phyloP scores from a whole-genome alignment of 2,113 vertebrate species.

The Platichthys stellatus region DNA sequence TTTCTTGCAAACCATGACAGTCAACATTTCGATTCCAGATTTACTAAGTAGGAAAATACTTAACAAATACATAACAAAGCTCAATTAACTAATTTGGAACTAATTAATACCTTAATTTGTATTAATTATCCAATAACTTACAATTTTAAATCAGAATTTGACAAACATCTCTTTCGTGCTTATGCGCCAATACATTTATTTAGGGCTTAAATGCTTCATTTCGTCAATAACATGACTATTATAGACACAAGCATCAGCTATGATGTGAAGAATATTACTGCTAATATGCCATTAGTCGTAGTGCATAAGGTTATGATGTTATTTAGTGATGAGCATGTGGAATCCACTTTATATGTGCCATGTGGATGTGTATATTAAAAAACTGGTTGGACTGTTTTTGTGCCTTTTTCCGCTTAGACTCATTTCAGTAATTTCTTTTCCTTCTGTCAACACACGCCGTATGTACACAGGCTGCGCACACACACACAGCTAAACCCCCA shows the following conservation, averaged over 20 bases:
- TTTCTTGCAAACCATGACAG: background rate
- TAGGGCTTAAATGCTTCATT: background rate
- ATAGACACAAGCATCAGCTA: no score
- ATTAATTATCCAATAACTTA: background rate
- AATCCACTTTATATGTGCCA: background rate
- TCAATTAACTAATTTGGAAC: background rate
- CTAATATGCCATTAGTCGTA: no score
- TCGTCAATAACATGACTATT: no score
- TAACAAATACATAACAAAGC: no score
- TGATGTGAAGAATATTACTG: no score
- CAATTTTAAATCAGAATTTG: background rate
- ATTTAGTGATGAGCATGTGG: background rate
- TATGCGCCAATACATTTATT: background rate
- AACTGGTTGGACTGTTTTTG: background rate
- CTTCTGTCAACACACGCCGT: constrained; percentile 38
- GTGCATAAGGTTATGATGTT: no score
- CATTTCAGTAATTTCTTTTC: constrained; percentile 2
- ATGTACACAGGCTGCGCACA: constrained; percentile 44
- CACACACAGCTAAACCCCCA: constrained; percentile 45
- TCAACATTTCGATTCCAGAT: background rate
- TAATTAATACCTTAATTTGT: background rate
- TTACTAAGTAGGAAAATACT: background rate
- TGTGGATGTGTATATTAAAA: background rate
- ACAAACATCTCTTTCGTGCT: no score
- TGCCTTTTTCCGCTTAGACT: constrained; percentile 11